phyloP scores from a whole-genome alignment of 2,797 vertebrate species.

The Artibeus lituratus region DNA sequence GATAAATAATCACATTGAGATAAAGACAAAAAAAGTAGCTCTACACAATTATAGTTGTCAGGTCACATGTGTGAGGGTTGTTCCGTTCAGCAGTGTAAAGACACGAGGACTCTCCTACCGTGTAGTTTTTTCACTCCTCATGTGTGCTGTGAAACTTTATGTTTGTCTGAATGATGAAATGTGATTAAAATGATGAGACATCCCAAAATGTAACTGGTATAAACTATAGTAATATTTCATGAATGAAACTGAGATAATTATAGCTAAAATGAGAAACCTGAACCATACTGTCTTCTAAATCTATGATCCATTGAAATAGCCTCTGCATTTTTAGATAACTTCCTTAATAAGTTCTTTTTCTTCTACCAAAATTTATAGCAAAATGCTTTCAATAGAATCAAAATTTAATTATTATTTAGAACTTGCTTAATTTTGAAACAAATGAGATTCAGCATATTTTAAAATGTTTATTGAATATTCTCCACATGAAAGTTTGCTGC shows the following conservation, averaged over 20 bases:
- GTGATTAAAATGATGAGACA: constrained; percentile 21
- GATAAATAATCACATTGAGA: not conserved
- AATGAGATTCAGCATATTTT: not conserved
- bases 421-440: not conserved
- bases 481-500: not conserved
- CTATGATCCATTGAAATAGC: not conserved
- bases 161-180: not conserved
- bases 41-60: not conserved
- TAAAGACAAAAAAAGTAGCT: not conserved
- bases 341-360: not conserved
- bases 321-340: not conserved
- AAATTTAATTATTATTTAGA: not conserved
- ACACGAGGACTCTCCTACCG: not conserved
- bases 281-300: not conserved
- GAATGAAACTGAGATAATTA: not conserved
- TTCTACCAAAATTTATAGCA: not conserved
- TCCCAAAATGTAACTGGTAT: not conserved
- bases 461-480: not conserved
- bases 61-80: not conserved
- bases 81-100: not conserved
- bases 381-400: not conserved
- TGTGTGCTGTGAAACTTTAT: not conserved
- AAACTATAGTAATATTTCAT: not conserved
- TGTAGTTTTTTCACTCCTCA: not conserved
- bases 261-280: not conserved